Conservation (phyloP, 37 sponge, comb jelly and placozoan species). For the Diacarnus erythraeanus region DNA sequence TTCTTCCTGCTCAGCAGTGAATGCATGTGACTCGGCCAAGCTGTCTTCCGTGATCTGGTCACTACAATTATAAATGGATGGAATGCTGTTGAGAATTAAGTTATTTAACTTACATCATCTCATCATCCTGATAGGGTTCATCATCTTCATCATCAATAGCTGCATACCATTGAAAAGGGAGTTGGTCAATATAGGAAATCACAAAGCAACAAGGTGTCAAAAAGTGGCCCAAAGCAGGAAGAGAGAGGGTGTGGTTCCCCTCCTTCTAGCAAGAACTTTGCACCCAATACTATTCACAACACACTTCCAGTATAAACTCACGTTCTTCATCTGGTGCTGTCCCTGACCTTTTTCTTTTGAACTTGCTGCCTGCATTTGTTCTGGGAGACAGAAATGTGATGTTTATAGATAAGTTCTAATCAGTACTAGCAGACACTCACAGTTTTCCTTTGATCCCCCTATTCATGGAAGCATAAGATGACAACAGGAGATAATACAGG, state of each 20-base stretch:
- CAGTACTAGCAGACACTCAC: slow-evolving; percentile 1
- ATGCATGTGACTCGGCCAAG: background rate
- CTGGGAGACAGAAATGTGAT: background rate
- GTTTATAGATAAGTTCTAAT: background rate
- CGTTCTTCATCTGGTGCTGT: slow-evolving; percentile 10
- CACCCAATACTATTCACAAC: too few species aligned
- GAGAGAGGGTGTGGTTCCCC: too few species aligned
- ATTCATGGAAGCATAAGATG: too few species aligned
- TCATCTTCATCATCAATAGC: slow-evolving; percentile 36
- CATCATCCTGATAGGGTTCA: slow-evolving; percentile 18
- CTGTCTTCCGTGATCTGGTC: background rate
- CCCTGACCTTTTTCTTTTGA: background rate
- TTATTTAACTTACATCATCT: background rate
- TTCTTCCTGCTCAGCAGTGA: slow-evolving; percentile 3
- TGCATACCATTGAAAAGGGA: too few species aligned
- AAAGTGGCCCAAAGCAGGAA: too few species aligned
- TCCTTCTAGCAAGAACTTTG: too few species aligned
- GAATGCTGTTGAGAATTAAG: too few species aligned
- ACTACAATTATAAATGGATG: too few species aligned
- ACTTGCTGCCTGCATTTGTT: slow-evolving; percentile 12
- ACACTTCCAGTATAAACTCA: background rate
- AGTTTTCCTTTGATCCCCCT: slow-evolving; percentile 22
- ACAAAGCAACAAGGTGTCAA: too few species aligned
- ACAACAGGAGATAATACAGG: too few species aligned
- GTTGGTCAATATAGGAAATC: too few species aligned